Conservation (phyloP, 2,888 invertebrate species). For the Deroplatys truncata region DNA sequence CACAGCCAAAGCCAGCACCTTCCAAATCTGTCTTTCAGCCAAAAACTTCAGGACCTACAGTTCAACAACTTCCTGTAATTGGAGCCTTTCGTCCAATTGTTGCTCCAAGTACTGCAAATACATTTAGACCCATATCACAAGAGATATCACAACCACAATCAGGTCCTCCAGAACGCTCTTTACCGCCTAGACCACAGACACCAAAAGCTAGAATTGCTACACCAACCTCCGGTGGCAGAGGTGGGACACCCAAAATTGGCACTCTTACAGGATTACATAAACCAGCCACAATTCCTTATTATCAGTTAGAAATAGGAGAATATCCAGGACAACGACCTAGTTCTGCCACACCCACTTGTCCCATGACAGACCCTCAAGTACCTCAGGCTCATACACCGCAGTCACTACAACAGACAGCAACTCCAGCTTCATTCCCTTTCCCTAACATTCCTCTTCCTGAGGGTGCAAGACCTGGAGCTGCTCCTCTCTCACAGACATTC, state of each 20-base stretch:
- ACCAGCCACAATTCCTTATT: slow-evolving; percentile 73
- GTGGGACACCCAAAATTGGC: neutral
- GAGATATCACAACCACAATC: neutral
- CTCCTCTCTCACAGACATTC: slow-evolving; percentile 21
- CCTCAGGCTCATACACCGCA: neutral
- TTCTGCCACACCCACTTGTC: slow-evolving; percentile 19
- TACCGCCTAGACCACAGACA: neutral
- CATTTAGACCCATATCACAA: neutral
- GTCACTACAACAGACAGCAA: neutral
- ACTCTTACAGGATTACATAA: slow-evolving; percentile 51
- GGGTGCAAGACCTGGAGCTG: neutral
- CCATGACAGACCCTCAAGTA: slow-evolving; percentile 8
- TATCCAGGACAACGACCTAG: slow-evolving; percentile 9
- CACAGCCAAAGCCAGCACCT: neutral
- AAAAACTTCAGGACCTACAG: neutral
- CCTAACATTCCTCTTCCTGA: slow-evolving; percentile 21
- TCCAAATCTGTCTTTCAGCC: neutral
- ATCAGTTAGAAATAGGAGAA: slow-evolving; percentile 49
- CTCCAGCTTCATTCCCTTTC: slow-evolving; percentile 14
- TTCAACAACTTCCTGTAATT: slow-evolving; percentile 1
- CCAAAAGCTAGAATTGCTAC: neutral
- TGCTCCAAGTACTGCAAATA: neutral
- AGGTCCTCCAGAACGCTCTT: neutral
- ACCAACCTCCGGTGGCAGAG: neutral
- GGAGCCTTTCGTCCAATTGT: slow-evolving; percentile 13